These are phyloP conservation scores for Jordanella pulchra DNA, from an alignment of 2,797 vertebrate species.

Conservation along the genomic window DNA sequence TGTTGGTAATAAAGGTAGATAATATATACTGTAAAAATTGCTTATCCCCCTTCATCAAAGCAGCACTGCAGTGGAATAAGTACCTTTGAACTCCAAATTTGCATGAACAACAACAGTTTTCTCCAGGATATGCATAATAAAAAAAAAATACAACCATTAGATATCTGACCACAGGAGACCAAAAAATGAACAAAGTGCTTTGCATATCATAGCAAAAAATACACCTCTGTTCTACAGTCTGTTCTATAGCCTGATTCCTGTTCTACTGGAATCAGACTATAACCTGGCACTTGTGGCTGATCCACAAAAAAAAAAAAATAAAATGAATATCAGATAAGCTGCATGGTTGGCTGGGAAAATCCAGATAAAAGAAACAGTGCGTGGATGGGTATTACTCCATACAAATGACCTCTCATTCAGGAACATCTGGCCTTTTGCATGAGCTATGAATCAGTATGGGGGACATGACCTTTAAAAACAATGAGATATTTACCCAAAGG, in stretches of 20 bases:
- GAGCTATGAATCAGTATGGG: constrained; percentile 60
- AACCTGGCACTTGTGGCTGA: constrained; percentile 6
- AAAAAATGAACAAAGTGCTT: constrained; percentile 6
- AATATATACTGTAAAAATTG: neutral
- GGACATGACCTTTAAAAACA: constrained; percentile 73
- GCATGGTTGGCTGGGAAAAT: constrained; percentile 33
- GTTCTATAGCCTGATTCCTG: too few species aligned
- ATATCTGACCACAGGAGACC: constrained; percentile 1
- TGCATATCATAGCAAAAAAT: constrained; percentile 14
- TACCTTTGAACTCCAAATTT: constrained; percentile 14
- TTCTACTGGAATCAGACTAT: constrained; percentile 1
- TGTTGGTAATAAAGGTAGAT: neutral
- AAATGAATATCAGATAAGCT: constrained; percentile 31
- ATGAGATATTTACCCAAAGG: constrained; percentile 71
- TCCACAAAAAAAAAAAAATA: constrained; percentile 1
- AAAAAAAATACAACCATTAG: neutral
- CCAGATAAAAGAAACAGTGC: constrained; percentile 25
- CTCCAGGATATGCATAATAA: neutral
- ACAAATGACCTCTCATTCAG: constrained; percentile 61
- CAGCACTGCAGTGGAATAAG: neutral
- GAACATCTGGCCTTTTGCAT: constrained; percentile 64
- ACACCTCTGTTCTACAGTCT: too few species aligned
- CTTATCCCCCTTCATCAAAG: neutral
- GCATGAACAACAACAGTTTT: constrained; percentile 5
- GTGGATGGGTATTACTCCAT: constrained; percentile 43